Evolutionary conservation across 2,113 vertebrate genomes (phyloP).

Genomic region (Tetrao urogallus): DNA sequence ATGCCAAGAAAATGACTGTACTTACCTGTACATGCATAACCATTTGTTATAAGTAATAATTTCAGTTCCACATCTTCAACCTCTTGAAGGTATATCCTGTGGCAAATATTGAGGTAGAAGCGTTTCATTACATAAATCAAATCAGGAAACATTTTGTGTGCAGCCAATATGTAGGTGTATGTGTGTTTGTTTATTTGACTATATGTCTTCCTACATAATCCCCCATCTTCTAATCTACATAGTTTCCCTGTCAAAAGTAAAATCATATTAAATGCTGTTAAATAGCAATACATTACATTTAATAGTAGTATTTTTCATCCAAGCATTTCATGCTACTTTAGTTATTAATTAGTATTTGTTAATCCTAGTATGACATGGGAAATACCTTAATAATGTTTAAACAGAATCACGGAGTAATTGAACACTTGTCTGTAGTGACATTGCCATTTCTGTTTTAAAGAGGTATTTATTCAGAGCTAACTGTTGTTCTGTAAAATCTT

Average conservation of each 20-base stretch:
- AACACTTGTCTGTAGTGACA: not conserved
- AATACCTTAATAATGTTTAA: not conserved
- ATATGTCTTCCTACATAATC: constrained; percentile 15
- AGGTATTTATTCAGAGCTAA: not conserved
- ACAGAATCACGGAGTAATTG: not conserved
- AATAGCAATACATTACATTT: not conserved
- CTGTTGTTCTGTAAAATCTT: not conserved
- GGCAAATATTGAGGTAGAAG: constrained; percentile 25
- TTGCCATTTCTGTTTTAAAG: not conserved
- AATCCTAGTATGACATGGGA: not conserved
- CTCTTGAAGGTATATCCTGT: not conserved
- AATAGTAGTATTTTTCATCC: not conserved
- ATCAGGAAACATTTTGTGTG: not conserved
- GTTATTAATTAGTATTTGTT: not conserved
- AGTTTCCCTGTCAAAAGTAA: constrained; percentile 20
- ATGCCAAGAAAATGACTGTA: constrained; percentile 6
- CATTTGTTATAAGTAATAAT: not conserved
- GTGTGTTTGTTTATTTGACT: constrained; percentile 37
- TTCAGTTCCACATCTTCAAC: not conserved
- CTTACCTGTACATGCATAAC: not conserved
- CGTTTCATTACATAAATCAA: not conserved
- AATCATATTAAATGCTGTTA: not conserved
- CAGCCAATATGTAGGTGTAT: constrained; percentile 3
- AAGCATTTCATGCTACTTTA: not conserved
- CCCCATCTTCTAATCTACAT: not conserved